Evolutionary conservation across 1,140 invertebrate species (phyloP), one percentile per base, ranked within the genome.

Genomic region (Pogonognathellus flavescens): DNA sequence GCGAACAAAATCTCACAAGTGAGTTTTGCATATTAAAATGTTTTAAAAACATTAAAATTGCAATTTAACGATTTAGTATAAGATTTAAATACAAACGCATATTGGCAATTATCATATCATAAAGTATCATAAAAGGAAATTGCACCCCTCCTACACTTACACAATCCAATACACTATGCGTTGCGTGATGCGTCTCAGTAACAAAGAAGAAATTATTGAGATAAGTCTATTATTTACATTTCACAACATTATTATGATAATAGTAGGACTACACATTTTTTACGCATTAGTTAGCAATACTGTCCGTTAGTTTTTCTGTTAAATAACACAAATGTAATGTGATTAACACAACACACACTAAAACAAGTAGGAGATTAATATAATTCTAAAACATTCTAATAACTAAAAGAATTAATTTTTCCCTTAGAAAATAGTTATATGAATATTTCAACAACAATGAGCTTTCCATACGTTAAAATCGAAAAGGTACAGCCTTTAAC

Each of bases 241-340:
- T 70, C 14, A 70, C 22, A 41, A 70, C 31, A 49, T 49, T n/a
- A n/a, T 49, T 76, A 76, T 49, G 31, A 49, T 41, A 41, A 41
- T 41, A 57, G 3, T 57, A 57, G 53, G 1, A n/a, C 53, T 57
- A 9, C 53, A 57, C 11, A 57, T 14, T 57, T n/a, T n/a, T n/a
- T n/a, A n/a, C n/a, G n/a, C n/a, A n/a, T n/a, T 57, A 57, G 22
- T 76, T 76, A 31, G 70, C 25, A 76, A 76, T 76, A 76, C 70
- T 76, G 70, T 76, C 31, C 70, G 70, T 76, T 76, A 76, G 41
- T 76, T 50, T n/a, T 41, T 31, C 31, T 50, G 31, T 31, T 31
- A n/a, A 16, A n/a, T 76, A 7, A 16, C 70, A 76, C 31, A 50
- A 31, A 25, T 66, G 18, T 66, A 41, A 41, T 41, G 31, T 41